A percentile compares a stretch with the other conserved stretches of the same genome.
Evolutionary conservation across 2,797 vertebrate species (phyloP).

Genomic region (Choloepus didactylus): DNA sequence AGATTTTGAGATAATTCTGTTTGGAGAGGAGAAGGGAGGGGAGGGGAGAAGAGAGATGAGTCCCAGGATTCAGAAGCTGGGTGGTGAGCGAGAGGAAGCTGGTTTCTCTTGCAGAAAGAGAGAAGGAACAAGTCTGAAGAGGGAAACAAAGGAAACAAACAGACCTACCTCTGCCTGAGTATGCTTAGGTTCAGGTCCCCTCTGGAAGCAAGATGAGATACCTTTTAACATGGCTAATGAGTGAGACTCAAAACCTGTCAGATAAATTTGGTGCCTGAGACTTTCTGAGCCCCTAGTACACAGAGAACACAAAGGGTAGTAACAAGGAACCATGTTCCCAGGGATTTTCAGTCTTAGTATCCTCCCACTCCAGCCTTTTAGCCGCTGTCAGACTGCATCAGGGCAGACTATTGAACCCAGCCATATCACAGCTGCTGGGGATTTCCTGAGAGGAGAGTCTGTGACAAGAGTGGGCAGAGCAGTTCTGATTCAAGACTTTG

Average conservation of each 20-base stretch:
- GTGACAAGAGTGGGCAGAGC: conserved; percentile 1
- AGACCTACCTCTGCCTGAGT: background rate
- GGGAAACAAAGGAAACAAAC: background rate
- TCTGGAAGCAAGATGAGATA: background rate
- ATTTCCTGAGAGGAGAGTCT: conserved; percentile 57
- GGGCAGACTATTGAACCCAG: conserved; percentile 60
- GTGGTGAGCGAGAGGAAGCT: background rate
- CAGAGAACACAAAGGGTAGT: background rate
- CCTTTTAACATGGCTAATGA: background rate
- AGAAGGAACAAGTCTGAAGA: background rate
- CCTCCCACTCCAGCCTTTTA: conserved; percentile 62
- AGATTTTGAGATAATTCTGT: conserved; percentile 7
- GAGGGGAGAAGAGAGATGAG: background rate
- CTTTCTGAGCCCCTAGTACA: background rate
- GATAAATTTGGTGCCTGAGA: background rate
- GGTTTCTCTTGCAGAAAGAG: background rate
- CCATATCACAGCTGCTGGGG: conserved; percentile 31
- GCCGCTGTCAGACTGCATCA: conserved; percentile 71
- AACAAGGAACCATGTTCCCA: background rate
- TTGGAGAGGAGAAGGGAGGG: background rate
- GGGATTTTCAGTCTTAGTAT: conserved; percentile 34
- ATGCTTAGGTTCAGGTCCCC: background rate
- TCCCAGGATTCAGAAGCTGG: background rate
- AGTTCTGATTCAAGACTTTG: conserved; percentile 31
- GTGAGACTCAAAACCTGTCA: conserved; percentile 2